phyloP scores from a whole-genome alignment of 2,888 invertebrate species.

The Molorchus minor region DNA sequence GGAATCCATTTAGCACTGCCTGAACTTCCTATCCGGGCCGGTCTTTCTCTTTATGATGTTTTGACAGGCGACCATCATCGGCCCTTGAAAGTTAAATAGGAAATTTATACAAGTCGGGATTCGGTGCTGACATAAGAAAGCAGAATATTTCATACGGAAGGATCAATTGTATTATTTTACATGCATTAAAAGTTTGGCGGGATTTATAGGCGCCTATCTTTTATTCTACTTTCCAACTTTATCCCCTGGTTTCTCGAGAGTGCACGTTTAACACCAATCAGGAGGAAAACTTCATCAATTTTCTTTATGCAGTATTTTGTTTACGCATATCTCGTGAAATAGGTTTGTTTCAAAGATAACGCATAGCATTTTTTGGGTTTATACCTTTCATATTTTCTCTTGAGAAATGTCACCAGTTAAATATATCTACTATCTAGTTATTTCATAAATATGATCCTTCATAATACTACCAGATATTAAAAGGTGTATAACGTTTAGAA shows the following conservation, averaged over 20 bases:
- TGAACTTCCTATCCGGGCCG: constrained; percentile 32
- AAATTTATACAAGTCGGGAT: constrained; percentile 40
- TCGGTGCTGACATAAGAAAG: constrained; percentile 25
- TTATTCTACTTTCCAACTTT: not conserved
- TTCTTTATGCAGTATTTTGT: too few relatives aligned
- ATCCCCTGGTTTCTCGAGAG: not conserved
- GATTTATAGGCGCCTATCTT: not conserved
- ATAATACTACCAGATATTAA: too few relatives aligned
- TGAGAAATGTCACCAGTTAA: too few relatives aligned
- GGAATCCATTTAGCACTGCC: constrained; percentile 43
- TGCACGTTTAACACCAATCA: not conserved
- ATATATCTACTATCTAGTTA: too few relatives aligned
- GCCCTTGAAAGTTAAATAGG: constrained; percentile 39
- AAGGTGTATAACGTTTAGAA: too few relatives aligned
- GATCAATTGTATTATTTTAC: constrained; percentile 38
- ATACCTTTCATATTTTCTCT: too few relatives aligned
- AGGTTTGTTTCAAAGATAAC: too few relatives aligned
- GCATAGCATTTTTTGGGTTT: too few relatives aligned
- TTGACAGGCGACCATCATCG: constrained; percentile 38
- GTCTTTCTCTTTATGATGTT: constrained; percentile 39
- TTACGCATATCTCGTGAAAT: too few relatives aligned
- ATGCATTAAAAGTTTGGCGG: constrained; percentile 28
- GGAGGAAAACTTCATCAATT: too few relatives aligned
- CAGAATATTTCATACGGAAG: constrained; percentile 31
- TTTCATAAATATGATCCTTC: too few relatives aligned